Conservation (phyloP, 2,888 invertebrate genomes). For the Poecilobothrus nobilitatus region DNA sequence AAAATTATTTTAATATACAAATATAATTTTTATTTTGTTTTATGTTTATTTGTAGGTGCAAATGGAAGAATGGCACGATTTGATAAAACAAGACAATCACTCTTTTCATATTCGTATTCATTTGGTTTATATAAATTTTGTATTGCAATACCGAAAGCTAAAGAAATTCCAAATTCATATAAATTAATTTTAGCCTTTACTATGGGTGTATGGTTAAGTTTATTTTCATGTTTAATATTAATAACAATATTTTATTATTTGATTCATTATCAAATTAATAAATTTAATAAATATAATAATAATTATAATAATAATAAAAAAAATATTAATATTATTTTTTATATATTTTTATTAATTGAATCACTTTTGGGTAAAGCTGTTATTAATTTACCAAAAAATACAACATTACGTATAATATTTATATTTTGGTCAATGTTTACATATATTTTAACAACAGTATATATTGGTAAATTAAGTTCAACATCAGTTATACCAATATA, state of each 20-base stretch:
- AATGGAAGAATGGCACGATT: neutral
- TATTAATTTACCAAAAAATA: neutral
- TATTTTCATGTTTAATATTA: neutral
- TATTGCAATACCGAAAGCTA: neutral
- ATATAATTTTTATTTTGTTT: neutral
- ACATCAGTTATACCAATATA: neutral
- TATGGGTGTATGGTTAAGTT: neutral
- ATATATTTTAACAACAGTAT: neutral
- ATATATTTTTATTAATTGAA: neutral
- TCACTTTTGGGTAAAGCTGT: neutral
- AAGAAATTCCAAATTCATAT: neutral
- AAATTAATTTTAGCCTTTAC: neutral
- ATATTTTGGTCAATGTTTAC: conserved; percentile 1
- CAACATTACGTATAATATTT: neutral
- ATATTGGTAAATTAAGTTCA: neutral
- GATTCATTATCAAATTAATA: neutral
- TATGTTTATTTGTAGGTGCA: neutral
- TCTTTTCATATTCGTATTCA: neutral
- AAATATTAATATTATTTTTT: neutral
- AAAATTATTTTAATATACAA: too few species aligned
- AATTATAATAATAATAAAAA: neutral
- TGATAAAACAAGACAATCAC: neutral
- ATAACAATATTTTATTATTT: neutral
- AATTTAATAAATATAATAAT: neutral
- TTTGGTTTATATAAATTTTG: neutral